Evolutionary conservation across 2,113 vertebrate genomes (phyloP), one percentile per base, ranked within the genome.

Genomic region (Thamnaconus septentrionalis): DNA sequence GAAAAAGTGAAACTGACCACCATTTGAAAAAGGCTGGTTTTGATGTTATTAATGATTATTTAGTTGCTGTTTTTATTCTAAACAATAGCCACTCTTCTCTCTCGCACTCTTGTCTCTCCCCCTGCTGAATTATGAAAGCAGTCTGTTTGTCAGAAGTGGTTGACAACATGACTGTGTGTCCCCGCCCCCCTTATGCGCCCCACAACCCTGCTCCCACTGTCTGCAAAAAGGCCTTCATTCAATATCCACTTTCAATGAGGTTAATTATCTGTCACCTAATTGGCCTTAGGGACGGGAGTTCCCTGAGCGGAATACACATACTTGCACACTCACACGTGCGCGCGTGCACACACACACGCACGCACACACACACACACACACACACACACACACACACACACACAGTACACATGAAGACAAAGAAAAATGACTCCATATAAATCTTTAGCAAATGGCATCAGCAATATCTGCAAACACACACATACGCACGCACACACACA

Each of bases 211-310:
- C 63, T 46, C 39, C 18, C 18, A 31, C 47, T 48, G 4, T 48
- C 45, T 39, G 52, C 61, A 85, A 88, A 77, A 83, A 83, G 60
- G 78, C 81, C 53, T 60, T 82, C 70, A 88, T 88, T 88, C 76
- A 82, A 53, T 31, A 49, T 71, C 53, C 55, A 66, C 52, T 75
- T 62, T 89, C 76, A 87, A 79, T 90, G 74, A 90, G 79, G 79
- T 88, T 88, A 87, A 89, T 88, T 85, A 89, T 90, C 84, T 90
- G 75, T 86, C 62, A 48, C 50, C 76, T 85, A 82, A 89, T 86
- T 81, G 77, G 80, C 83, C 83, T 63, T 59, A 69, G 76, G 78
- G 79, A 62, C 69, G 59, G 70, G 10, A 31, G 8, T n/a, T 2
- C 43, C 6, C 39, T 5, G 6, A 7, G 46, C 4, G 42, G 47